Base-by-base conservation (phyloP, 1,140 invertebrate genomes). In the Penaeus chinensis region DNA sequence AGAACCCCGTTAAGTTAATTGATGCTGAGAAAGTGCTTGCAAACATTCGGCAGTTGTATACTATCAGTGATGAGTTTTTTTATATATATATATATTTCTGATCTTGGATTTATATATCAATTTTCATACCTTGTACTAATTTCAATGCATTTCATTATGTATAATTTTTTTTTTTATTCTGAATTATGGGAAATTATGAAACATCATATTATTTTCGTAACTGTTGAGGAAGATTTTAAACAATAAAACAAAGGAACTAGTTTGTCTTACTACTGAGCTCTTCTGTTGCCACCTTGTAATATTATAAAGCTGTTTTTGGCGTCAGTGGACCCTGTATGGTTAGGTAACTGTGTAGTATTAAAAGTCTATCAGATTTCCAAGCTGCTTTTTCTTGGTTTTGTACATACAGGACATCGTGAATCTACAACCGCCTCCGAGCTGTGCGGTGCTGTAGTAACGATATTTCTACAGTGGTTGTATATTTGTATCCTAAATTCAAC, bases 401-500 rank as follows among this genome's bases (percentile, higher is more conserved):
- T 87, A 87, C 85, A 87, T 87, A 87, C 60, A 82, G 85, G 37
- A 87, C 85, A 81, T 87, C 82, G 54, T 8, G 10, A 54, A 16
- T 80, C 66, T 65, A 69, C 47, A 81, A 27, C 19, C 37, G 19
- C 63, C 37, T 11, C 80, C 71, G 82, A 71, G 79, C 80, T 71
- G 85, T 82, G 85, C 79, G 62, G 80, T 80, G 82, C 71, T 87
- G 80, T 83, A 83, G 85, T 82, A 7, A 80, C 82, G 85, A 81
- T 60, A 87, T 87, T 87, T 87, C 85, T 87, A 87, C 85, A 83
- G 85, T 87, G 85, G 85, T 87, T 87, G 85, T 87, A 87, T 87
- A 87, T 87, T 87, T 87, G 85, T 87, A 87, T 87, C 85, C 85
- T 87, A 87, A 87, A 87, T 87, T 87, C 80, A 87, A 87, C 85